Evolutionary conservation across 1,140 invertebrate genomes (phyloP).

Genomic region (Acromyrmex heyeri): DNA sequence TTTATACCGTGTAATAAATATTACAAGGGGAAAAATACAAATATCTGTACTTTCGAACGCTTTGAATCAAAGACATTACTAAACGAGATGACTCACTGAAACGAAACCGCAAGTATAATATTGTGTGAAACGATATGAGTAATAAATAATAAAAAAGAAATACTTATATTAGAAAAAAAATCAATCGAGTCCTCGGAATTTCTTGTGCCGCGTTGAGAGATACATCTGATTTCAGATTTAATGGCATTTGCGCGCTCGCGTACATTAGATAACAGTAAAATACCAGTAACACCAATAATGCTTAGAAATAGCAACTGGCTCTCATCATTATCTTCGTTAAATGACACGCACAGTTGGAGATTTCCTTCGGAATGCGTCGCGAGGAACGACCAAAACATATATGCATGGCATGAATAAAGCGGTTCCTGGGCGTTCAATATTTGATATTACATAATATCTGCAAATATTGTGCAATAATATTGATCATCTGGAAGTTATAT

Average conservation of each 20-base stretch:
- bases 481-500: too few species aligned
- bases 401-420: background rate
- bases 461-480: too few species aligned
- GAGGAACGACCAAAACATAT: slow-evolving; percentile 10
- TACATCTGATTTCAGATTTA: background rate
- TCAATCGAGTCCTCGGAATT: background rate
- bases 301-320: background rate
- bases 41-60: background rate
- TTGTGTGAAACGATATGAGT: background rate
- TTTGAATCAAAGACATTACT: background rate
- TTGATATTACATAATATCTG: too few species aligned
- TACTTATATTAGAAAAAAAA: background rate
- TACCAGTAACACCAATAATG: background rate
- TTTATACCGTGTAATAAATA: too few species aligned
- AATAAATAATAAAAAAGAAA: background rate
- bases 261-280: background rate
- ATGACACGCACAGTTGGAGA: background rate
- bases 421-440: too few species aligned
- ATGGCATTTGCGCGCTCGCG: background rate
- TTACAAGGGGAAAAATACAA: too few species aligned
- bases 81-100: background rate
- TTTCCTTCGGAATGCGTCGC: background rate
- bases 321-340: slow-evolving; percentile 22
- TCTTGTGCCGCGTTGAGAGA: background rate
- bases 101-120: background rate